These are phyloP conservation scores for Drosophila jambulina DNA, from an alignment of 1,140 invertebrate genomes.

Conservation along the genomic window DNA sequence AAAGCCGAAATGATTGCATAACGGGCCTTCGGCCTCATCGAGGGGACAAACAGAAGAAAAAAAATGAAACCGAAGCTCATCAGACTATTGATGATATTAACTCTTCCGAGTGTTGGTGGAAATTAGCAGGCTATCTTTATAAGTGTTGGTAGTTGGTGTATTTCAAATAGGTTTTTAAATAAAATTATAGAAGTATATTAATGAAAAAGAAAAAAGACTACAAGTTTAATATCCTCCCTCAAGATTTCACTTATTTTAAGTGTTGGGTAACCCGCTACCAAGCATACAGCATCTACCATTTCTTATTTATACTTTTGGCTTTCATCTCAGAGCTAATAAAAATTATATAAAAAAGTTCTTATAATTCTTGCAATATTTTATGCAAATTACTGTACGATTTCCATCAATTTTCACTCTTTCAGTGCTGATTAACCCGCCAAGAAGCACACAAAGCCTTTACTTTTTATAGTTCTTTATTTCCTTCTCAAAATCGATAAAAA, in stretches of 20 bases:
- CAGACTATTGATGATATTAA: not conserved
- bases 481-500: not conserved
- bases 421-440: too few species aligned
- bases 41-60: not conserved
- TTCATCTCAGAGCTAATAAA: not conserved
- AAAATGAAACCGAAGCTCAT: not conserved
- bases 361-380: not conserved
- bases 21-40: conserved; percentile 15
- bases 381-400: too few species aligned
- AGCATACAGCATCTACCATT: not conserved
- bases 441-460: too few species aligned
- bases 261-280: not conserved
- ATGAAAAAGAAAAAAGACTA: not conserved
- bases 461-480: not conserved
- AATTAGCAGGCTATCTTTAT: not conserved
- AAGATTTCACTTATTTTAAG: not conserved
- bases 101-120: not conserved
- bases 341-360: not conserved
- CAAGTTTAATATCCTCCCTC: not conserved
- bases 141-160: too few species aligned
- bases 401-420: too few species aligned
- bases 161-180: not conserved
- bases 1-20: conserved; percentile 19
- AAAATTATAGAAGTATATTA: not conserved
- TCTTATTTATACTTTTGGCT: not conserved